Percentiles rank a stretch among this genome's conserved stretches.
Evolutionary conservation across 2,888 invertebrate species (phyloP).

Genomic region (Cheilosia vernalis): DNA sequence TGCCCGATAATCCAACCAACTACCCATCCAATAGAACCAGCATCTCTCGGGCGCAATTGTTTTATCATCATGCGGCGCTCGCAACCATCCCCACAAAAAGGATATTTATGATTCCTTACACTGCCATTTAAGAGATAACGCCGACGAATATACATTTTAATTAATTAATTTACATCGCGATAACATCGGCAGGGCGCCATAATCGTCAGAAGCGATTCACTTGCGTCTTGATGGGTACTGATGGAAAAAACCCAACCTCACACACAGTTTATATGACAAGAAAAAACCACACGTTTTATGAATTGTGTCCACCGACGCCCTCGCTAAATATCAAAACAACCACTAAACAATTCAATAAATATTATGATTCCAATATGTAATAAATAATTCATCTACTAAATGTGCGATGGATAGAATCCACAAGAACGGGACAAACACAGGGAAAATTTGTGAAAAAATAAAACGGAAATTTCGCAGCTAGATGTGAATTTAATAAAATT

Average conservation of each 20-base stretch:
- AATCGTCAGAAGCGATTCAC: background rate
- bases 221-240: background rate
- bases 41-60: background rate
- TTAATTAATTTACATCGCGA: constrained; percentile 52
- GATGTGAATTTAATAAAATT: constrained; percentile 57
- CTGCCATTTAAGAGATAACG: constrained; percentile 26
- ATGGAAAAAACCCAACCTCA: background rate
- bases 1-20: constrained; percentile 12
- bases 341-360: constrained; percentile 29
- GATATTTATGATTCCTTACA: constrained; percentile 49
- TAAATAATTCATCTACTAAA: background rate
- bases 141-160: constrained; percentile 39
- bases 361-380: constrained; percentile 17
- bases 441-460: constrained; percentile 20
- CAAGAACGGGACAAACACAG: background rate
- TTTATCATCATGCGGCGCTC: constrained; percentile 26
- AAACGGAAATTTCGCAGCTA: constrained; percentile 56
- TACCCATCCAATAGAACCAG: constrained; percentile 6
- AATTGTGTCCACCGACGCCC: constrained; percentile 16
- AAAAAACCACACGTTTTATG: constrained; percentile 22
- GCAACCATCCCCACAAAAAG: constrained; percentile 34
- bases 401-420: background rate
- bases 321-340: constrained; percentile 27
- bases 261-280: constrained; percentile 32
- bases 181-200: constrained; percentile 47